Conservation (phyloP, 2,888 invertebrate genomes). For the Monopis laevigella region DNA sequence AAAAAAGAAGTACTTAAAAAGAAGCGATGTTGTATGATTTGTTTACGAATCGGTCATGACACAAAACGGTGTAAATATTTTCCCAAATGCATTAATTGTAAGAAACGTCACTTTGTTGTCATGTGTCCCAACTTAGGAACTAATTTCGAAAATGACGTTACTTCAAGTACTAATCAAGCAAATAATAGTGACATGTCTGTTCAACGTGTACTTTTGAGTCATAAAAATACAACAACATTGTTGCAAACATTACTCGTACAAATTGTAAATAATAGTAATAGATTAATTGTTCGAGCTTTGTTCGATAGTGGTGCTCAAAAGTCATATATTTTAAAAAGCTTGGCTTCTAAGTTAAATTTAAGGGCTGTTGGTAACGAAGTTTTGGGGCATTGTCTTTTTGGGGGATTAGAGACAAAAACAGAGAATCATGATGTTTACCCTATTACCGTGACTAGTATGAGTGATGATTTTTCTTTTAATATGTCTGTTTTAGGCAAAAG, state of each 20-base stretch:
- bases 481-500: neutral
- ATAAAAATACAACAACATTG: neutral
- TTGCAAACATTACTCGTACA: neutral
- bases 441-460: neutral
- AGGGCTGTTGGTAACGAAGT: neutral
- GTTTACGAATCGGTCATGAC: neutral
- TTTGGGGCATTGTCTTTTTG: slow-evolving; percentile 1
- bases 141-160: neutral
- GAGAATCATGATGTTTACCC: neutral
- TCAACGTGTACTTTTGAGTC: neutral
- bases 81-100: no score
- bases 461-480: slow-evolving; percentile 2
- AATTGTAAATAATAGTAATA: slow-evolving; percentile 4
- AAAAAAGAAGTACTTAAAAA: neutral
- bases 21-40: neutral
- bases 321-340: neutral
- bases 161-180: neutral
- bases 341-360: neutral
- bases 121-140: neutral
- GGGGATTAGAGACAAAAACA: neutral
- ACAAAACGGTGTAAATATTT: neutral
- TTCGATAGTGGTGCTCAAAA: slow-evolving; percentile 4
- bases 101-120: neutral
- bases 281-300: neutral
- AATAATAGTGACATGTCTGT: neutral